Conservation (phyloP, 2,888 invertebrate species). For the Lagria hirta region DNA sequence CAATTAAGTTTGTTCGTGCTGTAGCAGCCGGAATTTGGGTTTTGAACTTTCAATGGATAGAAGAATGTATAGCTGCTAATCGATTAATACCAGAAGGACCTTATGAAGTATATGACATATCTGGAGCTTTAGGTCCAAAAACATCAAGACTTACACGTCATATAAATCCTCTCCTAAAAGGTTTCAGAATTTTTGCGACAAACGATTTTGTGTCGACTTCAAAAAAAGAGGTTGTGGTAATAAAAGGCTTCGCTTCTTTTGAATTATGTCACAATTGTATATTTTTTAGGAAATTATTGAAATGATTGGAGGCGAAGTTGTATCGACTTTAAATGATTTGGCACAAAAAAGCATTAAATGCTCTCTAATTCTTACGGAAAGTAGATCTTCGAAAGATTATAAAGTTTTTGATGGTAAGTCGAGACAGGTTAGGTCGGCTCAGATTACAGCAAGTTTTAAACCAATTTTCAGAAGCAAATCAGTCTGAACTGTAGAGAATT, state of each 20-base stretch:
- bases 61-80: conserved; percentile 54
- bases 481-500: too few relatives aligned
- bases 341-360: conserved; percentile 35
- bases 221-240: conserved; percentile 45
- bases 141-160: conserved; percentile 53
- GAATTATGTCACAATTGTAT: neutral
- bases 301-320: conserved; percentile 43
- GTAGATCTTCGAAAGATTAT: conserved; percentile 41
- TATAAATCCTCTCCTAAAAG: conserved; percentile 54
- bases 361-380: conserved; percentile 47
- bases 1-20: conserved; percentile 60
- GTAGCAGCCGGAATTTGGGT: conserved; percentile 63
- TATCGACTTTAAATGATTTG: conserved; percentile 34
- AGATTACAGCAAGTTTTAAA: neutral
- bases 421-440: neutral
- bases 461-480: too few relatives aligned
- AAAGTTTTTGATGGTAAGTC: conserved; percentile 46
- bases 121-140: conserved; percentile 58
- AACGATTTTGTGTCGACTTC: conserved; percentile 53
- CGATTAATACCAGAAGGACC: conserved; percentile 55
- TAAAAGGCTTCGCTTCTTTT: conserved; percentile 4
- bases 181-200: conserved; percentile 58
- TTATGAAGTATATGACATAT: conserved; percentile 59
- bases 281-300: conserved; percentile 40
- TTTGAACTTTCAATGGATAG: conserved; percentile 59